These are phyloP conservation scores for Bradypus variegatus DNA, from an alignment of 2,797 vertebrate species.

Conservation along the genomic window DNA sequence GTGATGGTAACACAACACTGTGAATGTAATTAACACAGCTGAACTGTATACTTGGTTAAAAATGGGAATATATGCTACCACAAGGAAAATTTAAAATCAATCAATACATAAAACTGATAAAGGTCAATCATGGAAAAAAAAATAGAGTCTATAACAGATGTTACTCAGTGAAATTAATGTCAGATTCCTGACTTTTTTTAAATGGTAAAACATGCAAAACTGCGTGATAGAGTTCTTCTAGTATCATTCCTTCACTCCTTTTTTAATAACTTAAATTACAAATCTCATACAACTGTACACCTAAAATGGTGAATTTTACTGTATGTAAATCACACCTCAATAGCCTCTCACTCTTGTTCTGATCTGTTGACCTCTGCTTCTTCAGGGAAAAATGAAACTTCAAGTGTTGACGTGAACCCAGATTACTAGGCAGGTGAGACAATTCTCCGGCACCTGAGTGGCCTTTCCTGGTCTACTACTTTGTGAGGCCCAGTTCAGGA, in stretches of 20 bases:
- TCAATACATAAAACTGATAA: no score
- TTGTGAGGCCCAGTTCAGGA: neutral
- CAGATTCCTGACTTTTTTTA: neutral
- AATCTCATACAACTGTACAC: neutral
- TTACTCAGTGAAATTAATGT: neutral
- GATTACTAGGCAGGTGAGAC: neutral
- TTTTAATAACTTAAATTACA: constrained; percentile 2
- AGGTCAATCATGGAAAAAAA: no score
- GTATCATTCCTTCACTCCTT: neutral
- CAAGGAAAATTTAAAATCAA: no score
- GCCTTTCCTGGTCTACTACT: neutral
- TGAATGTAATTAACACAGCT: no score
- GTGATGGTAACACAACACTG: no score
- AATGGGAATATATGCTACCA: no score
- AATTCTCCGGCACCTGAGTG: neutral
- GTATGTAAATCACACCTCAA: neutral
- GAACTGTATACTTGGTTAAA: no score
- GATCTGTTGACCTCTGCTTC: neutral
- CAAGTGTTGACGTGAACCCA: neutral
- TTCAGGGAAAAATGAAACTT: constrained; percentile 15
- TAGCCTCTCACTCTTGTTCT: neutral
- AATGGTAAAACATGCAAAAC: neutral
- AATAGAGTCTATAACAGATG: neutral
- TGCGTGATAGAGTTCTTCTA: neutral
- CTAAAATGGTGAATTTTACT: neutral